A percentile compares a stretch with the other conserved stretches of the same genome.
These are phyloP conservation scores for Ambastaia sidthimunki DNA, from an alignment of 2,797 vertebrate species.

Conservation along the genomic window DNA sequence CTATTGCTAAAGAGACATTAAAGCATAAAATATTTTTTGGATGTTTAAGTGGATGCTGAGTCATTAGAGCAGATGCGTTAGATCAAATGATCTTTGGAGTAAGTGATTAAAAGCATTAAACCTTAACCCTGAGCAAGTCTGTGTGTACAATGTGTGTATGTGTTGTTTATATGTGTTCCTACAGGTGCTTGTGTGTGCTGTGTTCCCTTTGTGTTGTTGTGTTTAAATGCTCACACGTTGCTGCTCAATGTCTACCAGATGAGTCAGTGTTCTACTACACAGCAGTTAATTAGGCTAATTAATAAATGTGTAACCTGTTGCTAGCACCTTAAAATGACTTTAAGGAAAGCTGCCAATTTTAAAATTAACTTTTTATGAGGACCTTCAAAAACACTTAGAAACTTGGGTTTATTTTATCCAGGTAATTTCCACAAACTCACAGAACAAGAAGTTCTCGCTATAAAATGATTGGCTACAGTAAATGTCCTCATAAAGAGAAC, in stretches of 20 bases:
- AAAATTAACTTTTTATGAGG: conserved; percentile 13
- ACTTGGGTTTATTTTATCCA: not conserved
- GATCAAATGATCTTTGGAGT: not conserved
- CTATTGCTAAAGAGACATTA: not conserved
- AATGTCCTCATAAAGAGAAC: conserved; percentile 14
- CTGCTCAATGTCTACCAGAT: conserved; percentile 25
- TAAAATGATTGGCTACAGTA: not conserved
- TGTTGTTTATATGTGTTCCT: conserved; percentile 27
- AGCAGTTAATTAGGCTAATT: conserved; percentile 55
- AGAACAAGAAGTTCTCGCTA: not conserved
- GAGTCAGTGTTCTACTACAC: conserved; percentile 64
- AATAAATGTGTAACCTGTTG: not conserved
- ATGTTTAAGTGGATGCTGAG: not conserved
- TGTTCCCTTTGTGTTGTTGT: conserved; percentile 47
- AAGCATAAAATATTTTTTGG: not conserved
- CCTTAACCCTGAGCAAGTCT: conserved; percentile 3
- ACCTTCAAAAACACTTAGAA: not conserved
- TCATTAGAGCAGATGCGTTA: not conserved
- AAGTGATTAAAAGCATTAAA: not conserved
- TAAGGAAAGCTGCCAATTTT: not conserved
- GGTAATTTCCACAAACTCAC: not conserved
- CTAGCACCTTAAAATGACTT: not conserved
- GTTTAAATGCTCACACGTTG: conserved; percentile 56
- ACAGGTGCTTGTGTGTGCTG: conserved; percentile 23
- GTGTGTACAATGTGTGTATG: conserved; percentile 17